Evolutionary conservation across 1,140 invertebrate genomes (phyloP), one percentile per base, ranked within the genome.

Genomic region (Calephelis nemesis): DNA sequence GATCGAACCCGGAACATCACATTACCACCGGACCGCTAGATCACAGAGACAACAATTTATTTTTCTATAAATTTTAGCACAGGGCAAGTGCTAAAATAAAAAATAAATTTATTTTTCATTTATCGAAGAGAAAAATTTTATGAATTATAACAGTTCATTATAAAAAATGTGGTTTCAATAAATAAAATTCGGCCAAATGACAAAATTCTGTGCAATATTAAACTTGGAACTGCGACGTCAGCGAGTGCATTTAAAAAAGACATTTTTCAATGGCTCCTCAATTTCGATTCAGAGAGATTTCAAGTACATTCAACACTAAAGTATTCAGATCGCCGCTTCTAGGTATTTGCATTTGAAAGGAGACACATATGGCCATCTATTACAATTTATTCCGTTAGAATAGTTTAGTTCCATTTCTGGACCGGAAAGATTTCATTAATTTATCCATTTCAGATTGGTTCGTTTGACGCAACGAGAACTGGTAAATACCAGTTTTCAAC

Each of bases 341-440:
- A 39, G 58, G 39, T 39, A 60, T 60, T 60, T 60, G 58, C 58
- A 60, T 60, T 60, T 30, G 12, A 60, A 60, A 60, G 58, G 58
- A n/a, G 30, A 39, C 58, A 40, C 58, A 60, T 60, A 40, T 60
- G 58, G 30, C 30, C 39, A 42, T 60, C 10, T n/a, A 60, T 60
- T 60, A 60, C 58, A 40, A 60, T 60, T 60, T 60, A 60, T 60
- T 40, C 58, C 58, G 30, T 10, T 40, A 12, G 39, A 60, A 60
- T 60, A 39, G 58, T 60, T 40, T 60, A 60, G 11, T 40, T 39
- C 5, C 30, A 60, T 40, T 60, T 60, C 58, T 60, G 58, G n/a
- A 60, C 30, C 58, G 58, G 58, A 60, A 54, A 60, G 30, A 40
- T 60, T 60, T 39, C 39, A 60, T 58, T 58, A 58, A 40, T 40